Evolutionary conservation across 2,888 invertebrate species (phyloP).

Genomic region (Lithophane semibrunnea): DNA sequence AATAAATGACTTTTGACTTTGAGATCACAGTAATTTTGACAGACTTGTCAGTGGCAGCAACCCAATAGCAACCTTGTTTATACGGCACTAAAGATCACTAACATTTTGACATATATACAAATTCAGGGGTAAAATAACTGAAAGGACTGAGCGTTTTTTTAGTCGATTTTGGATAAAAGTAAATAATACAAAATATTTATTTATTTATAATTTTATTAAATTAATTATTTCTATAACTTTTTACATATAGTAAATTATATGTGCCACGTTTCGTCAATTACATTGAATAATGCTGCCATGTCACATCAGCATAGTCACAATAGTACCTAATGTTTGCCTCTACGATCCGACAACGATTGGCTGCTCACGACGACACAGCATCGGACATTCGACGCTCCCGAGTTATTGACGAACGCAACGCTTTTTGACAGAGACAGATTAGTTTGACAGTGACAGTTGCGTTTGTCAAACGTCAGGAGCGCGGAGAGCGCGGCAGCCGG

Average conservation of each 20-base stretch:
- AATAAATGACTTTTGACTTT: no score
- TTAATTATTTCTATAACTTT: slow-evolving; percentile 91
- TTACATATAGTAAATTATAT: slow-evolving; percentile 89
- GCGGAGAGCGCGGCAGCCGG: slow-evolving; percentile 64
- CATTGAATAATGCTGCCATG: slow-evolving; percentile 87
- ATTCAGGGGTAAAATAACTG: no score
- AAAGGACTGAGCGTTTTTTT: no score
- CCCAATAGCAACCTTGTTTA: no score
- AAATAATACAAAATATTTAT: slow-evolving; percentile 81
- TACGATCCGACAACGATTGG: slow-evolving; percentile 82
- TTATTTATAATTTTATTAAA: slow-evolving; percentile 91
- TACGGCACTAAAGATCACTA: not conserved
- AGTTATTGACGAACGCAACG: slow-evolving; percentile 43
- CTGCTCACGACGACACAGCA: slow-evolving; percentile 63
- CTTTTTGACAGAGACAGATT: slow-evolving; percentile 22
- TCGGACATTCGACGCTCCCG: slow-evolving; percentile 55
- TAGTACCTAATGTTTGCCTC: slow-evolving; percentile 87
- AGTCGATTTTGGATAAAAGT: not conserved
- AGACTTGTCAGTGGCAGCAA: no score
- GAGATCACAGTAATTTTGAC: no score
- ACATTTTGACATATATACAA: not conserved
- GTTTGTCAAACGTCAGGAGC: slow-evolving; percentile 40
- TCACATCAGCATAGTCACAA: slow-evolving; percentile 84
- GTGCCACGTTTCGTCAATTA: slow-evolving; percentile 88
- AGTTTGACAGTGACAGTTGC: slow-evolving; percentile 38